Conservation (phyloP, 2,113 vertebrate genomes). For the Arvicanthis niloticus region DNA sequence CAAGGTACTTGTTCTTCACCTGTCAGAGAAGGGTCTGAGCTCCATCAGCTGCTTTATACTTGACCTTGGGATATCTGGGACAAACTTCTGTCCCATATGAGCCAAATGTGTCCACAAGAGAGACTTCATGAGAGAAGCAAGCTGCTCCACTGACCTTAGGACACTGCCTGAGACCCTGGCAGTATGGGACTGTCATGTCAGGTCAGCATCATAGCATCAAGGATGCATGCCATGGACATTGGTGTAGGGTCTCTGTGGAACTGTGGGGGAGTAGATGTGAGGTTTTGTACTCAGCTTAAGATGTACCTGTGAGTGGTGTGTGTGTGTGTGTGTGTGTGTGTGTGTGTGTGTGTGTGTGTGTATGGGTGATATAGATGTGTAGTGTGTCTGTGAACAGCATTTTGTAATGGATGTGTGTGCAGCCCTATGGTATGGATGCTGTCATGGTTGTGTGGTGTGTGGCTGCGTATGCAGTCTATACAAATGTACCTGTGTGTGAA, state of each 20-base stretch:
- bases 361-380: not conserved
- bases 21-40: not conserved
- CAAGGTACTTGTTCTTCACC: not conserved
- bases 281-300: not conserved
- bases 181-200: not conserved
- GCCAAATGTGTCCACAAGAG: not conserved
- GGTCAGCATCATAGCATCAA: not conserved
- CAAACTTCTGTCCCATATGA: not conserved
- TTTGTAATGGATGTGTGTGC: not conserved
- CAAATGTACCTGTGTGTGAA: not conserved
- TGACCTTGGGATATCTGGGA: not conserved
- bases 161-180: not conserved
- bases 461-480: not conserved
- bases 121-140: not conserved
- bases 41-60: not conserved
- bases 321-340: not conserved
- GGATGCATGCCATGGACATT: rapidly evolving
- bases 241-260: not conserved
- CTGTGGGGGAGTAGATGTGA: not conserved
- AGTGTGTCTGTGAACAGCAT: not conserved
- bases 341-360: no score
- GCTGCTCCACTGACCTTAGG: not conserved
- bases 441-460: not conserved
- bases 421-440: not conserved
- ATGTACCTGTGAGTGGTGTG: not conserved